These are phyloP conservation scores for Pteropus rufus DNA, from an alignment of 2,797 vertebrate genomes.

Conservation along the genomic window DNA sequence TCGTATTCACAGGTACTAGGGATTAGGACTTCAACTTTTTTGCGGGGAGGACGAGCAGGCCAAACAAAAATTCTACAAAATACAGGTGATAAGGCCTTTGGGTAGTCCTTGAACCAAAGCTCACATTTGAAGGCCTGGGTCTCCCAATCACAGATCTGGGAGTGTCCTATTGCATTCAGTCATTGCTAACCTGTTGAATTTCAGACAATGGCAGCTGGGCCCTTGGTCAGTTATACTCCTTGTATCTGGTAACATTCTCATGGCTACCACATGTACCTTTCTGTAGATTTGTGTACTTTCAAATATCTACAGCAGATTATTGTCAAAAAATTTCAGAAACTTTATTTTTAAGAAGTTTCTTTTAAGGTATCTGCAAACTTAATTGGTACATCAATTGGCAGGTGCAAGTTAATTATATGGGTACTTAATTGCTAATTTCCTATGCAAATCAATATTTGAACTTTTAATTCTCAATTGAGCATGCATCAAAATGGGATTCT, in stretches of 20 bases:
- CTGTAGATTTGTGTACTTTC: neutral
- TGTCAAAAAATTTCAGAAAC: conserved; percentile 50
- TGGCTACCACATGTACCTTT: neutral
- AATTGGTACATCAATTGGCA: conserved; percentile 75
- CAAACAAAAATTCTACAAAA: neutral
- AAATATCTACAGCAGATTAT: conserved; percentile 10
- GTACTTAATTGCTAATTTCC: conserved; percentile 75
- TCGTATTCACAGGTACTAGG: neutral
- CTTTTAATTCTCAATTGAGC: conserved; percentile 73
- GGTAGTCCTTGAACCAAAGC: neutral
- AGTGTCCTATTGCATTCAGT: neutral
- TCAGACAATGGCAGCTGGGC: neutral
- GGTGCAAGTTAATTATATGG: conserved; percentile 74
- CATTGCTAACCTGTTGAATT: neutral
- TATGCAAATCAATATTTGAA: conserved; percentile 76
- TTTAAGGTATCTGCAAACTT: conserved; percentile 59
- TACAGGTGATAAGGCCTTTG: neutral
- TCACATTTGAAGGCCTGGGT: neutral
- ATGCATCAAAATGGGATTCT: conserved; percentile 68
- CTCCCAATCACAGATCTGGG: neutral
- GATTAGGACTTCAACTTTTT: neutral
- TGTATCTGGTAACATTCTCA: neutral
- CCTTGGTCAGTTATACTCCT: neutral
- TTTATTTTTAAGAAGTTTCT: conserved; percentile 68
- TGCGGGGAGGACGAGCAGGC: rapidly evolving